Evolutionary conservation across 2,113 vertebrate genomes (phyloP), one percentile per base, ranked within the genome.

Genomic region (Alosa alosa): DNA sequence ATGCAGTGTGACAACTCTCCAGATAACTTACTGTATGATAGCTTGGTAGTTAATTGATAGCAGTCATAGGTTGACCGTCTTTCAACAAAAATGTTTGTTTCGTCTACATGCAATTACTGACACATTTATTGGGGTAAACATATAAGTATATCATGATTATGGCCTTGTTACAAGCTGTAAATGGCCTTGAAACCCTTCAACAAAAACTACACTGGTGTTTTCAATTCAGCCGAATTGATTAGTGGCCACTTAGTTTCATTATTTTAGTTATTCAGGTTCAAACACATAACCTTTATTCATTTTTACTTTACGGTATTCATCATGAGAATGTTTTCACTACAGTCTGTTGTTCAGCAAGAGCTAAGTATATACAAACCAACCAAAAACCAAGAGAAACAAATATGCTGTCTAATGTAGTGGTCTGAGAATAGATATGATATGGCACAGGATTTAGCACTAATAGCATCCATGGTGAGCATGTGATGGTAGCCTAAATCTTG

Each of bases 401-500:
- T 78, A 13, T 41, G 13, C n/a, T 72, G 72, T 78, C 72, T 78
- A 39, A 78, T 39, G 5, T 39, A 39, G 11, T 9, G 13, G 64
- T 31, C 25, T 36, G n/a, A 72, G 64, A 72, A 72, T 31, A 72
- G 64, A 72, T 6, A 25, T 52, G 64, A 72, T 6, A 25, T 52
- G 82, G 18, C 17, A 83, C 25, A 10, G 31, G 72, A 78, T 15
- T 3, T 9, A 41, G 25, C 72, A 15, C 82, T 87, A 64, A 85
- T 72, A n/a, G 57, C 55, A 85, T 86, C 11, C 31, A 47, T 36
- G n/a, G 15, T 49, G 5, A 22, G 45, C 44, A 57, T 31, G 49
- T 41, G 82, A 52, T 45, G 72, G 75, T 55, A 82, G 41, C 60
- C 85, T 87, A 55, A 60, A 55, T 88, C 49, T 68, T 49, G 20